phyloP scores from a whole-genome alignment of 2,888 invertebrate genomes.

The Epistrophella euchroma region DNA sequence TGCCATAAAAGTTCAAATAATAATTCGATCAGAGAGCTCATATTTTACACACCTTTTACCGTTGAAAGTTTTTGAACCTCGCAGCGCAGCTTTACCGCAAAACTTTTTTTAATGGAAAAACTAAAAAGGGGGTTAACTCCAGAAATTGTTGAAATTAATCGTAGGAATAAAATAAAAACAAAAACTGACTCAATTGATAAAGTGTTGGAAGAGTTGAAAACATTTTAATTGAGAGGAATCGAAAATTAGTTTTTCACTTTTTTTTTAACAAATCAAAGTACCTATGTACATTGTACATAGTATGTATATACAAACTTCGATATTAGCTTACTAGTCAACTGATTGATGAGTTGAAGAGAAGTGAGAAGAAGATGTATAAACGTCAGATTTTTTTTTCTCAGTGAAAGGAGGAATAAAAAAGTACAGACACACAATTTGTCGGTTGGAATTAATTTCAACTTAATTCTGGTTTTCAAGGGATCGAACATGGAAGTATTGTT shows the following conservation, averaged over 20 bases:
- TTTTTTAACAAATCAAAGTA: too few relatives aligned
- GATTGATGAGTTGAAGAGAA: too few relatives aligned
- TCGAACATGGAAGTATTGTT: too few relatives aligned
- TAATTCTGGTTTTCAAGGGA: too few relatives aligned
- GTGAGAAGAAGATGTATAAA: too few relatives aligned
- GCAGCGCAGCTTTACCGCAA: background rate
- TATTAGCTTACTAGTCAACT: too few relatives aligned
- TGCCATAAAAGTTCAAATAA: constrained; percentile 34
- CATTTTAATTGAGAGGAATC: constrained; percentile 67
- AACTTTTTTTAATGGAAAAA: background rate
- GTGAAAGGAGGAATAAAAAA: too few relatives aligned
- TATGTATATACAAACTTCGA: too few relatives aligned
- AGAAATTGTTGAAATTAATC: constrained; percentile 43
- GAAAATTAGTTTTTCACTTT: constrained; percentile 37
- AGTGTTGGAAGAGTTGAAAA: constrained; percentile 68
- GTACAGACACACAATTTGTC: too few relatives aligned
- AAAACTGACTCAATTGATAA: constrained; percentile 66
- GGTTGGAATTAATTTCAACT: too few relatives aligned
- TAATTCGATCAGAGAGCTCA: constrained; percentile 54
- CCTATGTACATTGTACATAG: background rate
- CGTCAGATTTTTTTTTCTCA: too few relatives aligned
- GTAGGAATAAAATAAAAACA: constrained; percentile 27
- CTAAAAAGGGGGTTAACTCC: constrained; percentile 65
- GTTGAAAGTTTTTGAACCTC: constrained; percentile 31
- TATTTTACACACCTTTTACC: constrained; percentile 57